Percentiles rank a stretch among this genome's conserved stretches.
These are phyloP conservation scores for Nycteola revayana DNA, from an alignment of 2,888 invertebrate genomes.

Conservation along the genomic window DNA sequence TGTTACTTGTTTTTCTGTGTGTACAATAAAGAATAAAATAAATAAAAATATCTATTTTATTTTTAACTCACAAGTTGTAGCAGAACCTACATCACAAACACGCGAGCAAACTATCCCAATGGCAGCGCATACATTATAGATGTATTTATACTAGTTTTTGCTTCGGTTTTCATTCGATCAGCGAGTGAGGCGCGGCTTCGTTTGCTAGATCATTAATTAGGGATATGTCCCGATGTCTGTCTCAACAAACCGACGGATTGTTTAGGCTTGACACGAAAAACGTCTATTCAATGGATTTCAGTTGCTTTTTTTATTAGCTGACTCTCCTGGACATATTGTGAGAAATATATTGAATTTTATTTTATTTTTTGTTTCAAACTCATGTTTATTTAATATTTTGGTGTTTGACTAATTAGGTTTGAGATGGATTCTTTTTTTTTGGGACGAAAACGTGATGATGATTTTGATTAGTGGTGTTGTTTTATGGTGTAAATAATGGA, in stretches of 20 bases:
- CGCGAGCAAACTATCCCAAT: constrained; percentile 17
- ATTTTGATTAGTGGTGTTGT: too few species aligned
- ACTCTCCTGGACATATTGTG: not conserved
- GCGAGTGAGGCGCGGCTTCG: constrained; percentile 44
- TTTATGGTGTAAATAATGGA: too few species aligned
- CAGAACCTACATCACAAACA: too few species aligned
- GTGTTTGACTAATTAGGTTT: too few species aligned
- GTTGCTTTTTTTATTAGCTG: constrained; percentile 7
- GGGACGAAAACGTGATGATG: too few species aligned
- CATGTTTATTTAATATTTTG: too few species aligned
- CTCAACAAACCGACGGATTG: constrained; percentile 34
- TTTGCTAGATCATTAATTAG: constrained; percentile 69
- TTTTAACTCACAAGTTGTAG: too few species aligned
- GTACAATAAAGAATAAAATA: too few species aligned
- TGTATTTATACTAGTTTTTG: constrained; percentile 56
- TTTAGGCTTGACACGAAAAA: constrained; percentile 25
- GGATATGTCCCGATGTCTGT: constrained; percentile 45
- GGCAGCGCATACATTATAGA: constrained; percentile 39
- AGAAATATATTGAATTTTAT: not conserved
- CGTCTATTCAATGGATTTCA: constrained; percentile 25
- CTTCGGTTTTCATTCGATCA: constrained; percentile 50
- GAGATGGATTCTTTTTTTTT: too few species aligned
- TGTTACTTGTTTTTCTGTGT: too few species aligned
- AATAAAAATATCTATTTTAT: too few species aligned
- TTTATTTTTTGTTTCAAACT: not conserved